phyloP scores from a whole-genome alignment of 1,140 invertebrate species.

The Melanaphis sacchari region DNA sequence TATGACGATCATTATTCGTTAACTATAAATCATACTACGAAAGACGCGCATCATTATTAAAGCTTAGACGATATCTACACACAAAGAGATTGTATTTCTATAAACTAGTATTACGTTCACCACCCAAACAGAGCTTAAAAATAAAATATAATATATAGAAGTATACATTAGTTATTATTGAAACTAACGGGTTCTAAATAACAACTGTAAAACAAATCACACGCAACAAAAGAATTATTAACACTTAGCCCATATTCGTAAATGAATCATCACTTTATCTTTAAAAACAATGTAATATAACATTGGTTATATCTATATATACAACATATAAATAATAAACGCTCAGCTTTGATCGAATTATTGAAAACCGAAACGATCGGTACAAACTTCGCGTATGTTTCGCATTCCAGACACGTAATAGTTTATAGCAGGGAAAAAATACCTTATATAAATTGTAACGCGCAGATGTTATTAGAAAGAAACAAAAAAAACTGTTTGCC shows the following conservation, averaged over 20 bases:
- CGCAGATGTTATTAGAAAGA: slow-evolving; percentile 12
- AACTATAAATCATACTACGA: no score
- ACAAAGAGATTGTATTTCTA: no score
- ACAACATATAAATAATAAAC: background rate
- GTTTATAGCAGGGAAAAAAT: background rate
- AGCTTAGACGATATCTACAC: no score
- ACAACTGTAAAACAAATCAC: background rate
- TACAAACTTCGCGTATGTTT: background rate
- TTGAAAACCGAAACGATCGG: background rate
- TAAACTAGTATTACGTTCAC: no score
- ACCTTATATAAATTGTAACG: slow-evolving; percentile 2
- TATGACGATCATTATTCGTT: no score
- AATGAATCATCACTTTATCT: background rate
- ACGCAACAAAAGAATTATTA: background rate
- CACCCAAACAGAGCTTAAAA: background rate
- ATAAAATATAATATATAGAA: background rate
- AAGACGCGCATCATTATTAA: no score
- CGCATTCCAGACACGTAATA: background rate
- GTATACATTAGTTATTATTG: background rate
- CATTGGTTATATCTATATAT: background rate
- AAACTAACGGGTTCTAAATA: background rate
- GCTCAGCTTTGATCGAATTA: background rate
- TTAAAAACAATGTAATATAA: background rate
- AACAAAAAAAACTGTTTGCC: background rate
- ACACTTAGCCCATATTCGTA: background rate